Conservation (phyloP, 2,113 vertebrate genomes). For the Gobius niger region DNA sequence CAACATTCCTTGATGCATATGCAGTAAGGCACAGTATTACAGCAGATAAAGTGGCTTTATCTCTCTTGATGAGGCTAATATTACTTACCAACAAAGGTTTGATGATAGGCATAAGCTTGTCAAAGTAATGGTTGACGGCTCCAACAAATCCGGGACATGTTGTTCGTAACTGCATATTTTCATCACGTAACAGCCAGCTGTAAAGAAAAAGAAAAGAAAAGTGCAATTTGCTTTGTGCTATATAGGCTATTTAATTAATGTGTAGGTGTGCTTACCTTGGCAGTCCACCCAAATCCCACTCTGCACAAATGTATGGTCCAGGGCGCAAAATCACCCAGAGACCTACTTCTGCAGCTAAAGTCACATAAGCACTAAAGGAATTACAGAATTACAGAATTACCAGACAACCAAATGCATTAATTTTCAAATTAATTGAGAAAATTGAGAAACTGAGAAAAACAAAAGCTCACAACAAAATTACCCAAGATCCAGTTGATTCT, state of each 20-base stretch:
- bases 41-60: not conserved
- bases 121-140: slow-evolving; percentile 83
- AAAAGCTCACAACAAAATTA: slow-evolving; percentile 44
- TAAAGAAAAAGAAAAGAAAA: slow-evolving; percentile 1
- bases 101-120: slow-evolving; percentile 78
- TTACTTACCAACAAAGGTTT: slow-evolving; percentile 82
- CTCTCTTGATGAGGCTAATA: not conserved
- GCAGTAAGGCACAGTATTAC: too few species aligned
- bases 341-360: slow-evolving; percentile 80
- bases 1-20: too few species aligned
- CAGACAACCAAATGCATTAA: not conserved
- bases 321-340: slow-evolving; percentile 92
- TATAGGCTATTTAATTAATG: not conserved
- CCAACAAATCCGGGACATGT: slow-evolving; percentile 84
- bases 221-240: not conserved
- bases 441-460: too few species aligned
- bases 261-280: slow-evolving; percentile 79
- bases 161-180: slow-evolving; percentile 85
- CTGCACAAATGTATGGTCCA: slow-evolving; percentile 90
- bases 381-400: slow-evolving; percentile 22
- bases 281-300: slow-evolving; percentile 88
- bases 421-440: not conserved
- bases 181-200: slow-evolving; percentile 89
- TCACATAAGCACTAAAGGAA: slow-evolving; percentile 80
- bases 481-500: slow-evolving; percentile 84